Evolutionary conservation across 2,113 vertebrate species (phyloP).

Genomic region (Ceyx melanurus): DNA sequence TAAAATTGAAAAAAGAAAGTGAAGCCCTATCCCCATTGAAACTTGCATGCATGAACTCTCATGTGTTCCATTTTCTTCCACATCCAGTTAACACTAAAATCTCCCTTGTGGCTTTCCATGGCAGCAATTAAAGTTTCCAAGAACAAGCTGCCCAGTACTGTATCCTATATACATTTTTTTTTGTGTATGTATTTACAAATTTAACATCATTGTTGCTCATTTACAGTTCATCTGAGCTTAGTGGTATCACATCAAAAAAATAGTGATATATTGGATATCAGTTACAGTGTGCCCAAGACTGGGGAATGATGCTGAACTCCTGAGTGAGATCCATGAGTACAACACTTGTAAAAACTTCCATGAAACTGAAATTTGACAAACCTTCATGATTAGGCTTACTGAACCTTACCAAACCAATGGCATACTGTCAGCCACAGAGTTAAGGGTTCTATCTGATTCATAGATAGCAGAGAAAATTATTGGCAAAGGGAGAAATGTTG

Average conservation of each 20-base stretch:
- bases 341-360: neutral
- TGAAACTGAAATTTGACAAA: neutral
- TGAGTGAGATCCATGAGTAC: neutral
- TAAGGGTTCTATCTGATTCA: neutral
- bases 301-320: neutral
- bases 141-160: neutral
- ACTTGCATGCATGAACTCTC: conserved; percentile 23
- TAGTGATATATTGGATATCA: neutral
- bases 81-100: conserved; percentile 39
- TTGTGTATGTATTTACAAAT: neutral
- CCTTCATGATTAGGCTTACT: neutral
- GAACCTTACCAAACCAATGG: neutral
- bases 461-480: neutral
- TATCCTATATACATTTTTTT: neutral
- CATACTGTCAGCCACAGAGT: neutral
- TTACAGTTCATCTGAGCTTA: neutral
- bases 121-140: neutral
- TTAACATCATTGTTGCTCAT: neutral
- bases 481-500: neutral
- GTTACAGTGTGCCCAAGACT: neutral
- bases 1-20: neutral
- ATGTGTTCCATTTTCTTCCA: conserved; percentile 29
- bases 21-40: neutral
- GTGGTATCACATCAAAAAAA: neutral
- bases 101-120: neutral